Conservation (phyloP, 2,888 invertebrate genomes). For the Steinernema hermaphroditum region DNA sequence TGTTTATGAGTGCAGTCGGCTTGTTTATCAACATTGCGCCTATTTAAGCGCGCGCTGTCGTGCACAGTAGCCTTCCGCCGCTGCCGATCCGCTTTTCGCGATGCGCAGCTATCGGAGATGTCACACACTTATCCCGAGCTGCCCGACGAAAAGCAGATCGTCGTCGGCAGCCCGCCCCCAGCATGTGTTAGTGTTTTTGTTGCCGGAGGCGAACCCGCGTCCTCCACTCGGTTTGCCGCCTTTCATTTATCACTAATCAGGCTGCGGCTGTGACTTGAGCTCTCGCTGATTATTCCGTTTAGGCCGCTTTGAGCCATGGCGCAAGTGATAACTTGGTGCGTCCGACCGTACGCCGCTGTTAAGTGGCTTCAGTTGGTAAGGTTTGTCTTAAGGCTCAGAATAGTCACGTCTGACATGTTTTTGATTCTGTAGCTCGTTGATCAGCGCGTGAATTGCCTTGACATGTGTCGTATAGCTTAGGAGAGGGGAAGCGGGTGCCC, state of each 20-base stretch:
- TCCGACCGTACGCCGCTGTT: conserved; percentile 43
- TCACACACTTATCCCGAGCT: conserved; percentile 9
- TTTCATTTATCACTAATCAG: conserved; percentile 11
- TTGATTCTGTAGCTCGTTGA: too few species aligned
- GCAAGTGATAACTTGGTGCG: conserved; percentile 46
- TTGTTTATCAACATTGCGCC: conserved; percentile 13
- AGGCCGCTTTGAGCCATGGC: conserved; percentile 37
- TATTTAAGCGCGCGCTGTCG: background rate
- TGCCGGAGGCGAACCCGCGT: background rate
- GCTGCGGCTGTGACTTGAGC: background rate
- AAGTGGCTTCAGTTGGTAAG: conserved; percentile 50
- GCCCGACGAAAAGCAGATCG: conserved; percentile 29
- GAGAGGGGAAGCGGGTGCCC: too few species aligned
- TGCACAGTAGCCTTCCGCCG: background rate
- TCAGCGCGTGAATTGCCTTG: too few species aligned
- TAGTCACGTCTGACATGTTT: background rate
- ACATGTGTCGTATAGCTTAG: too few species aligned
- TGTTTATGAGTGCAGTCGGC: background rate
- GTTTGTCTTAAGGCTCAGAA: background rate
- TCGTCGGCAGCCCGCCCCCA: background rate
- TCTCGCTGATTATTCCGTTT: background rate
- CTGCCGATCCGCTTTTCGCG: conserved; percentile 20
- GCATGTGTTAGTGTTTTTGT: conserved; percentile 31
- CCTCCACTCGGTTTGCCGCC: background rate
- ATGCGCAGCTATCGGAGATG: conserved; percentile 21